A percentile compares a stretch with the other conserved stretches of the same genome.
phyloP scores from a whole-genome alignment of 2,113 vertebrate species.

The Siphamia tubifer region DNA sequence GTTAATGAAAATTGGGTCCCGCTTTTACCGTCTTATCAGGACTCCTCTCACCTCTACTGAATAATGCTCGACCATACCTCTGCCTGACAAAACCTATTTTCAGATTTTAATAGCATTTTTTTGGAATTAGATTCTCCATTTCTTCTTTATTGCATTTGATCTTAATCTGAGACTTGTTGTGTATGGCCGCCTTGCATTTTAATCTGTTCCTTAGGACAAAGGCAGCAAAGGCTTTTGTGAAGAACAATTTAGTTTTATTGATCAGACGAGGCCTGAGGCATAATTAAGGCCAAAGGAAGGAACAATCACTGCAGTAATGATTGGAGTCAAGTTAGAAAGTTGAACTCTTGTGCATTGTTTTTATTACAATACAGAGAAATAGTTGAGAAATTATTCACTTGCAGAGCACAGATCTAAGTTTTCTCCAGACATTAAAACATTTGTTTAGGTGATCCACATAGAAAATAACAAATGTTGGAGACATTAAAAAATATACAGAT shows the following conservation, averaged over 20 bases:
- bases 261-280: constrained; percentile 2
- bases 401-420: too few species aligned
- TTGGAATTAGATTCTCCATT: not conserved
- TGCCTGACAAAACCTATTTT: not conserved
- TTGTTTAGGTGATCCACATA: too few species aligned
- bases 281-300: constrained; percentile 28
- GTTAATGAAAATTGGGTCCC: constrained; percentile 22
- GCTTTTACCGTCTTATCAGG: constrained; percentile 25
- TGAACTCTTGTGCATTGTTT: not conserved
- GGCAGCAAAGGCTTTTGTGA: constrained; percentile 15
- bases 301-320: constrained; percentile 25
- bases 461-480: too few species aligned
- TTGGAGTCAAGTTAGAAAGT: constrained; percentile 2
- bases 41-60: not conserved
- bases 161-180: constrained; percentile 17
- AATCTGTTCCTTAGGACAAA: constrained; percentile 17
- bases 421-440: too few species aligned
- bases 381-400: too few species aligned
- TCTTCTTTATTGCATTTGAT: constrained; percentile 12
- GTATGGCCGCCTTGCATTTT: not conserved
- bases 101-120: not conserved
- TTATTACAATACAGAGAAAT: too few species aligned
- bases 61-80: not conserved
- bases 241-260: constrained; percentile 36
- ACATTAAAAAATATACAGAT: too few species aligned